Evolutionary conservation across 2,888 invertebrate genomes (phyloP).

Genomic region (Caprella mutica): DNA sequence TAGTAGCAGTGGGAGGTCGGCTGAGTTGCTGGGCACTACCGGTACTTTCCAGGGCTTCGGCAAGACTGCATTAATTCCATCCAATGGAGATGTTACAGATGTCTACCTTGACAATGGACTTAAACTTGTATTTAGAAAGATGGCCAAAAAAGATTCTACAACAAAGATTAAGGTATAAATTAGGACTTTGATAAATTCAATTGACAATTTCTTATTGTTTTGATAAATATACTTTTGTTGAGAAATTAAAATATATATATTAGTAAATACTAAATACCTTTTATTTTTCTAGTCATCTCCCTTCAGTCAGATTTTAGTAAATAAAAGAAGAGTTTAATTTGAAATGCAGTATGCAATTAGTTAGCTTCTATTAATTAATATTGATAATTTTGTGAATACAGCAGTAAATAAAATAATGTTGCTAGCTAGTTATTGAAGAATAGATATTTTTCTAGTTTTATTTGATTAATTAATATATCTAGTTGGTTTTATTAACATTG

Average conservation of each 20-base stretch:
- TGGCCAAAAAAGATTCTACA: conserved; percentile 77
- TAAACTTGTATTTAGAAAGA: conserved; percentile 68
- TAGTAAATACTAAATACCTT: not conserved
- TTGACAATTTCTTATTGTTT: not conserved
- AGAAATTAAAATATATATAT: not conserved
- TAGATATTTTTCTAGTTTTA: not conserved
- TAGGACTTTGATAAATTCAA: not conserved
- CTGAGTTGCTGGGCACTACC: conserved; percentile 61
- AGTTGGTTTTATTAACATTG: not conserved
- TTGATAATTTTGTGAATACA: no score
- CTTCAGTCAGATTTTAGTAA: no score
- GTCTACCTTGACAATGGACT: conserved; percentile 62
- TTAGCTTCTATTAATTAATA: no score
- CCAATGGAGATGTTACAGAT: conserved; percentile 44
- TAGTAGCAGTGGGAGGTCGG: conserved; percentile 79
- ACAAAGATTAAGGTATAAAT: conserved; percentile 77
- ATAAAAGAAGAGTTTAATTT: no score
- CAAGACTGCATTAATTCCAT: conserved; percentile 49
- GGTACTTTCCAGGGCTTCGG: conserved; percentile 54
- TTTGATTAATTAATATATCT: not conserved
- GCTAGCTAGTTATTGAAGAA: no score
- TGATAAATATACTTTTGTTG: not conserved
- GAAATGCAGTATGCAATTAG: no score
- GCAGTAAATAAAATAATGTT: no score
- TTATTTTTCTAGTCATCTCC: not conserved